Evolutionary conservation across 2,113 vertebrate species (phyloP).

Genomic region (Stegastes partitus): DNA sequence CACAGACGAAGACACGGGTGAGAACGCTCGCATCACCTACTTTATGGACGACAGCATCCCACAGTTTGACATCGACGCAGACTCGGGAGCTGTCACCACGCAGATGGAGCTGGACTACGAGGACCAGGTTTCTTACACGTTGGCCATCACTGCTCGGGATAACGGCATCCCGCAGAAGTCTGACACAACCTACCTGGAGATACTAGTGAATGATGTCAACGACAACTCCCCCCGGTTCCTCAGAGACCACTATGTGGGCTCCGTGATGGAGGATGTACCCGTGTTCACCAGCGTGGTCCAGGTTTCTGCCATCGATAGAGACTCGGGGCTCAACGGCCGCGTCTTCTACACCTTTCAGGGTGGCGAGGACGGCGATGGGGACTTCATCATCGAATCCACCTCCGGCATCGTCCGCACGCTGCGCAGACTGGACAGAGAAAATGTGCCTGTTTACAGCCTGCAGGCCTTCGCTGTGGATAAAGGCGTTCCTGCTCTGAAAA

Average conservation of each 20-base stretch:
- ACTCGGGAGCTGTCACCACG: conserved; percentile 93
- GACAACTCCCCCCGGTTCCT: conserved; percentile 96
- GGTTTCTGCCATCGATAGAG: conserved; percentile 93
- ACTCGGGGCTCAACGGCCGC: conserved; percentile 92
- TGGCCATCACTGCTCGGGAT: conserved; percentile 95
- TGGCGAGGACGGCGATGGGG: conserved; percentile 92
- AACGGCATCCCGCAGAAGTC: conserved; percentile 98
- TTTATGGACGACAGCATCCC: conserved; percentile 98
- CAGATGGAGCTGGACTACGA: conserved; percentile 96
- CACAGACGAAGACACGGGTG: conserved; percentile 94
- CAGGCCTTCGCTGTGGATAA: conserved; percentile 93
- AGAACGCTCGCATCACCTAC: conserved; percentile 96
- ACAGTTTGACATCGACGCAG: conserved; percentile 92
- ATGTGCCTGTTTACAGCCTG: conserved; percentile 89
- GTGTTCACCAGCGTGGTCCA: conserved; percentile 95
- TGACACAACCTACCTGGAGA: conserved; percentile 97
- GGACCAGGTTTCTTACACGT: conserved; percentile 95
- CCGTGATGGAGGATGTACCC: conserved; percentile 92
- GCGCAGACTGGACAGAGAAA: conserved; percentile 93
- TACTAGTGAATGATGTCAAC: conserved; percentile 95
- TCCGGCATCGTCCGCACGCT: conserved; percentile 94
- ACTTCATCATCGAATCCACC: conserved; percentile 96
- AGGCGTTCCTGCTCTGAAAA: conserved; percentile 90
- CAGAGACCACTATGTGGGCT: conserved; percentile 90
- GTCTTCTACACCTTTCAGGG: conserved; percentile 97